Percentiles rank a stretch among this genome's conserved stretches.
Conservation (phyloP, 1,140 invertebrate species). For the Sycophila sp. region DNA sequence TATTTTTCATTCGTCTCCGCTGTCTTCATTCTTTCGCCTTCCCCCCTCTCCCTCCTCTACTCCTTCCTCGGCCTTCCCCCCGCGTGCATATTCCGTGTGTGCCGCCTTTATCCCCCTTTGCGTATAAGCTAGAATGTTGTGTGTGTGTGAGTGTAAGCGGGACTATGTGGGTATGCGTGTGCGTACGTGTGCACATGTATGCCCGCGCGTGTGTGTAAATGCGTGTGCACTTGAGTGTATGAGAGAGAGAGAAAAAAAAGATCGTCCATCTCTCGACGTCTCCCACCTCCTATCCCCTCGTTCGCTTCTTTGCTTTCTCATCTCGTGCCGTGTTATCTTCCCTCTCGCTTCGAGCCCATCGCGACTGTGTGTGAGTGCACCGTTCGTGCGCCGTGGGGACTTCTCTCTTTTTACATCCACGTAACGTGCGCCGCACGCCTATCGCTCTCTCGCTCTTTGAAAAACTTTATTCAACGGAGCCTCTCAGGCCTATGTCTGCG, state of each 20-base stretch:
- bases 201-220: background rate
- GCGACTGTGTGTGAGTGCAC: background rate
- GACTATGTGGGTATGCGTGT: background rate
- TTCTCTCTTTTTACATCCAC: constrained; percentile 21
- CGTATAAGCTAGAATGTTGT: too few relatives aligned
- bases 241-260: constrained; percentile 9
- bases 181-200: background rate
- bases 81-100: background rate
- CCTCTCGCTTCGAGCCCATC: background rate
- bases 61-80: constrained; percentile 27
- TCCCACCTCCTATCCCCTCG: background rate
- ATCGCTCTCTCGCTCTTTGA: constrained; percentile 5
- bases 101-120: constrained; percentile 35
- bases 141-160: background rate
- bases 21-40: constrained; percentile 38
- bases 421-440: constrained; percentile 11
- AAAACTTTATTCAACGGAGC: background rate
- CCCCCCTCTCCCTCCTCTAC: constrained; percentile 20
- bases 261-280: constrained; percentile 7
- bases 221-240: background rate
- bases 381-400: background rate
- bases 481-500: background rate
- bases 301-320: constrained; percentile 37
- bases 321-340: constrained; percentile 34
- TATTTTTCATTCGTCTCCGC: constrained; percentile 43